Base-by-base conservation (phyloP, 2,888 invertebrate species). In the Lasioglossum morio region DNA sequence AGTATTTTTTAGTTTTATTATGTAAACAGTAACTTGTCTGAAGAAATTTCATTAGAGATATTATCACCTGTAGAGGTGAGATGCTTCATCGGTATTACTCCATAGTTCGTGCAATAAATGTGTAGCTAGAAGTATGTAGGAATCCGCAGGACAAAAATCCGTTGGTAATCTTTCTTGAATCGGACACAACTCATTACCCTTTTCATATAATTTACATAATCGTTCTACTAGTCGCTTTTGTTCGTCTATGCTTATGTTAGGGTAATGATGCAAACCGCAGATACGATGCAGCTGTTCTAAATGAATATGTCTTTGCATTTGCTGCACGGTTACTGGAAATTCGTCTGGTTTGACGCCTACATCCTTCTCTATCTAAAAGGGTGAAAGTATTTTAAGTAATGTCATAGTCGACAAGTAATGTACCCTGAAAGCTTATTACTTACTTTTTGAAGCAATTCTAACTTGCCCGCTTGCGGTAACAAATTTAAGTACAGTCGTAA, bases 231-330 rank as follows among this genome's bases (percentile, higher is more conserved):
- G 87, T 75, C 87, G 82, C 79, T 92, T 92, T 37, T 94, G 92
- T 74, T 93, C 92, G 40, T 94, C 91, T 34, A 89, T 84, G 79
- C 93, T 92, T 4, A 88, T 88, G 79, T 92, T 83, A 4, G 95
- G 94, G 63, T 91, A 85, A 81, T 96, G 96, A 92, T 97, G 97
- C 69, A 96, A 95, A 1, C 98, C 98, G 82, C 97, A 97, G 91
- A 97, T 96, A 5, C 98, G 96, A 92, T 97, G 97, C 74, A 98
- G 96, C 93, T 98, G 97, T 70, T 98, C 94, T 75, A 97, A 97
- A 85, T 97, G 97, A 84, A 98, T 96, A 93, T 98, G 98, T 79
- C 97, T 96, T 92, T 98, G 98, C 96, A 98, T 97, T 95, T 98
- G 97, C 91, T 97, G 96, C 83, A 96, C 96, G 34, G 94, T 92